Base-by-base conservation (phyloP, 2,113 vertebrate species). In the Condylura cristata region DNA sequence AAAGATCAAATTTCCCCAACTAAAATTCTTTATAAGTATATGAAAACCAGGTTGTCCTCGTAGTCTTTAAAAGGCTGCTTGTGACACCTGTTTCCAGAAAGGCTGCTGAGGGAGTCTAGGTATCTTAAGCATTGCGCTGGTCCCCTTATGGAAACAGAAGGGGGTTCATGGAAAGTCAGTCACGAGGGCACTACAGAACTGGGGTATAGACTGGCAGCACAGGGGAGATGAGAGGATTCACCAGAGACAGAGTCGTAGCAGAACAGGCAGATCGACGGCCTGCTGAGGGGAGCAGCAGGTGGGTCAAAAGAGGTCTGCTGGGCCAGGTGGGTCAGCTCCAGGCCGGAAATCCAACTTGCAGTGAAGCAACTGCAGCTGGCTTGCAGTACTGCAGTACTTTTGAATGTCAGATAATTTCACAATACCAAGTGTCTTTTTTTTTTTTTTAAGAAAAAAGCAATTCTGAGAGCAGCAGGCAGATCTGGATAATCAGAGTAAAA, bases 41-140 rank as follows among this genome's bases (percentile, higher is more conserved):
- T 78, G 61, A 41, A 82, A 93, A 76, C 71, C 37, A 28, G 70
- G 34, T 32, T 58, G 51, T 92, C 75, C 66, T 75, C 37, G 30
- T 63, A 90, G 32, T 74, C 58, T 65, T 91, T 84, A 94, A 89
- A 76, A 48, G 87, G 84, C 75, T 53, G 76, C 95, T 72, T 28
- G 71, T 72, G 84, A 65, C 34, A 28, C 66, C 41, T 93, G 39
- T 90, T 87, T 90, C 84, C 72, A 86, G 92, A 84, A 81, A 94
- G 66, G 24, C 32, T 58, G 72, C 44, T 44, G 56, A 56, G 61
- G 71, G 72, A 66, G 34, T 51, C 60, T 16, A 85, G 51, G 66
- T 88, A 30, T 76, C 85, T 74, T 44, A 72, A 66, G 56, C 46
- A 32, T 34, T 51, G 30, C 41, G 22, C 14, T 60, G 76, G 63